phyloP scores from a whole-genome alignment of 2,888 invertebrate genomes.

The Eristalis pertinax region DNA sequence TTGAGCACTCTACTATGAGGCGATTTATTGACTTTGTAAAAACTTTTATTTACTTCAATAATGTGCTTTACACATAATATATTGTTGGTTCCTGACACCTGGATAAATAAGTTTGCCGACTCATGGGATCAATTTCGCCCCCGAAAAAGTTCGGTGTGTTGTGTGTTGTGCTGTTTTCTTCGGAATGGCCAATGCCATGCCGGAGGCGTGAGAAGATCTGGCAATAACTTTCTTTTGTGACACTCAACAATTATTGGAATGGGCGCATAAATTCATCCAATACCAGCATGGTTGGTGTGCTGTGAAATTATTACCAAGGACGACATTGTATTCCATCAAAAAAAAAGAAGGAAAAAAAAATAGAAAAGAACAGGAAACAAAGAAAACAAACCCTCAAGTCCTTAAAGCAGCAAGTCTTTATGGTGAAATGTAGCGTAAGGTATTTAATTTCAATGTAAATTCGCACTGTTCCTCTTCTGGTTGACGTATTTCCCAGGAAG shows the following conservation, averaged over 20 bases:
- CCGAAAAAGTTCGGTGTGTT: constrained; percentile 21
- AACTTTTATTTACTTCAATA: constrained; percentile 40
- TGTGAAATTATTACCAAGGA: not conserved
- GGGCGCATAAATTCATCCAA: not conserved
- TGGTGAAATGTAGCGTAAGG: not conserved
- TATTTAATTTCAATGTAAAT: constrained; percentile 1
- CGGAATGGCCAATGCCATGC: constrained; percentile 19
- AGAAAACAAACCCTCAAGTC: not conserved
- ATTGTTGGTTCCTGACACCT: constrained; percentile 56
- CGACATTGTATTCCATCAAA: not conserved
- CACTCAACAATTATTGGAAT: constrained; percentile 52
- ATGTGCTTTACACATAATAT: constrained; percentile 51
- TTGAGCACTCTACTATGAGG: constrained; percentile 37
- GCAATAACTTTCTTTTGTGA: constrained; percentile 51
- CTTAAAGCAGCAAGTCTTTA: not conserved
- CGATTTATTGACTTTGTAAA: constrained; percentile 44
- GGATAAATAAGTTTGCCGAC: constrained; percentile 57
- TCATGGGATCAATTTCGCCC: constrained; percentile 62
- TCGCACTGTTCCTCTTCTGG: not conserved
- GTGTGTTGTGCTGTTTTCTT: not conserved
- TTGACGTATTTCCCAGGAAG: not conserved
- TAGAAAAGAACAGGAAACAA: not conserved
- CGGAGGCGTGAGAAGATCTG: constrained; percentile 18
- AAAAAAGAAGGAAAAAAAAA: not conserved
- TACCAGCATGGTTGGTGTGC: not conserved